Evolutionary conservation across 2,888 invertebrate genomes (phyloP), one percentile per base, ranked within the genome.

Genomic region (Drosophila silvestris): DNA sequence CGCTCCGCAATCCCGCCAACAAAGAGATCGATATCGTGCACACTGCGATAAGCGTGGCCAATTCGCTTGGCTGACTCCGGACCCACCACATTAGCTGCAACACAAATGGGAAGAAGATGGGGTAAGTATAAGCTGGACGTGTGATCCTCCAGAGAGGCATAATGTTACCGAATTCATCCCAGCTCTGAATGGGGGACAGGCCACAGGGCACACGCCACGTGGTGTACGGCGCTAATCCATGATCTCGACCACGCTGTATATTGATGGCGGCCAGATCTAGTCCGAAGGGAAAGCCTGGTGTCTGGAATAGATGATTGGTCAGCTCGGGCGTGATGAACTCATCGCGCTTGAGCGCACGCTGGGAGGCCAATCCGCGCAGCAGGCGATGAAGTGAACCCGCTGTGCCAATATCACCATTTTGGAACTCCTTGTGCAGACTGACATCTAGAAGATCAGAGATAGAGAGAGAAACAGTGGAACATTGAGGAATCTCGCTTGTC

Each of bases 231-330:
- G 97, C 96, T 0, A 98, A 94, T 0, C 98, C 98, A 91, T 98
- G 98, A 91, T 98, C 98, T 37, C 98, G 94, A 0, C 97, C 98
- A 62, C 97, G 94, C 92, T 98, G 98, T 44, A 98, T 96, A 86
- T 98, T 98, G 63, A 98, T 96, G 0, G 98, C 97, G 0, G 97
- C 97, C 69, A 98, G 94, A 91, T 98, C 98, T 95, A 98, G 96
- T 0, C 98, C 97, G 83, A 97, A 97, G 30, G 95, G 95, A 70
- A 95, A 95, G 14, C 94, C 94, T 22, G 95, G 94, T 0, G 96
- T 96, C 94, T 97, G 97, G 90, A 97, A 97, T 0, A 97, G 94
- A 90, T 97, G 97, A 92, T 97, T 97, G 9, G 97, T 97, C 22
- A 97, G 94, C 89, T 97, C 97, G 12, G 95, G 95, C 0, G 96